Percentiles rank a stretch among this genome's conserved stretches.
Evolutionary conservation across 2,888 invertebrate genomes (phyloP).

Genomic region (Zhengitettix transpicula): DNA sequence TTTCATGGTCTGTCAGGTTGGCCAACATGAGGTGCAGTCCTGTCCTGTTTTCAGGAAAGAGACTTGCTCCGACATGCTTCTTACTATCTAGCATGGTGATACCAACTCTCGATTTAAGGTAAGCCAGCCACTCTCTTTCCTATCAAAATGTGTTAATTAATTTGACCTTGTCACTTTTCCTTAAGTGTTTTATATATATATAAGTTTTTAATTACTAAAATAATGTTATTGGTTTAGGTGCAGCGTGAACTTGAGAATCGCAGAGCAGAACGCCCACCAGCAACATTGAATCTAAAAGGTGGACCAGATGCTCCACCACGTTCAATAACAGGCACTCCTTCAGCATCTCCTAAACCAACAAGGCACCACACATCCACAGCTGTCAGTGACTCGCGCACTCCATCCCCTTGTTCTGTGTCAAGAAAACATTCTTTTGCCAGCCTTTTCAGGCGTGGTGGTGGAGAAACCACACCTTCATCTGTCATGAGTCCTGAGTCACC

Average conservation of each 20-base stretch:
- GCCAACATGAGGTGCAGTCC: too few relatives aligned
- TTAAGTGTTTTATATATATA: too few relatives aligned
- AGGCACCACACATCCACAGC: slow-evolving; percentile 12
- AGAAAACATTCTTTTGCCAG: slow-evolving; percentile 70
- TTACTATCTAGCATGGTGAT: too few relatives aligned
- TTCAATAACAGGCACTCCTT: not conserved
- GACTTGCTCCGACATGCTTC: too few relatives aligned
- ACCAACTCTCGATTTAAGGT: too few relatives aligned
- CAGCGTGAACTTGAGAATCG: slow-evolving; percentile 3
- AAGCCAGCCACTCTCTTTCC: too few relatives aligned
- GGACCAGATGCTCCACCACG: not conserved
- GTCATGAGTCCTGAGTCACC: slow-evolving; percentile 25
- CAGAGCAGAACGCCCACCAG: not conserved
- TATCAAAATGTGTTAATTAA: too few relatives aligned
- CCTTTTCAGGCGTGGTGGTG: slow-evolving; percentile 38
- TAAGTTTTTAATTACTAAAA: too few relatives aligned
- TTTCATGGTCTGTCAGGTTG: too few relatives aligned
- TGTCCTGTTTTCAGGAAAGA: too few relatives aligned
- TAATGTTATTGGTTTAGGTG: slow-evolving; percentile 1
- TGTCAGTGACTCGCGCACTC: slow-evolving; percentile 30
- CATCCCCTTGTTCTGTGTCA: slow-evolving; percentile 55
- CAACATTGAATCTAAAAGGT: not conserved
- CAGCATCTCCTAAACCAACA: slow-evolving; percentile 11
- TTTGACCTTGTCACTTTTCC: too few relatives aligned
- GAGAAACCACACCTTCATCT: not conserved